A percentile compares a stretch with the other conserved stretches of the same genome.
These are phyloP conservation scores for Crossaster papposus DNA, from an alignment of 53 echinoderm and acorn worm genomes.

Conservation along the genomic window DNA sequence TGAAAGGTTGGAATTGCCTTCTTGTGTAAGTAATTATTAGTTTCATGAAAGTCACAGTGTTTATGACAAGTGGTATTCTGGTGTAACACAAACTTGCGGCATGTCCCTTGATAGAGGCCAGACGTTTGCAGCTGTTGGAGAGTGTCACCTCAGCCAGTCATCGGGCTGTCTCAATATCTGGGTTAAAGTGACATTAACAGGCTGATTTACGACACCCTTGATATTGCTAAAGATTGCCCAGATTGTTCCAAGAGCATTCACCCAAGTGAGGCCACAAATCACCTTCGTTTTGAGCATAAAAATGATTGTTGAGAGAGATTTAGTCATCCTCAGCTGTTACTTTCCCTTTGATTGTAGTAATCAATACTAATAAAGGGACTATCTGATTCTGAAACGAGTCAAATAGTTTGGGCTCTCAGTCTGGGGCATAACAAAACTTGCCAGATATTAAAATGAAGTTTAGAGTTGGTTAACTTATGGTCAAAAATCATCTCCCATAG, in stretches of 20 bases:
- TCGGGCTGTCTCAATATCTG: background rate
- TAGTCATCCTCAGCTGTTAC: background rate
- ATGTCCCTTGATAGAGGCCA: background rate
- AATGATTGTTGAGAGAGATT: background rate
- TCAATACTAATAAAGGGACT: background rate
- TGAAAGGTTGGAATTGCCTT: too few species aligned
- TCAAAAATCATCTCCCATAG: too few species aligned
- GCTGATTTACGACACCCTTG: conserved; percentile 15
- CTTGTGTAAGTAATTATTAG: background rate
- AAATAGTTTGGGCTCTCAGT: background rate
- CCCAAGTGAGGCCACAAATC: background rate
- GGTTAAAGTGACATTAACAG: conserved; percentile 34
- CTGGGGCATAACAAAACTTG: background rate
- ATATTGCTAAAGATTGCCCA: conserved; percentile 4
- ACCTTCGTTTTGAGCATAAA: background rate
- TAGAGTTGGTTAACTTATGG: too few species aligned
- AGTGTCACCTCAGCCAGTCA: background rate
- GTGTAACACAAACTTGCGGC: background rate
- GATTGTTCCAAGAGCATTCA: background rate
- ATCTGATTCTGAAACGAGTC: background rate
- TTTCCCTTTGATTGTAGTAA: background rate
- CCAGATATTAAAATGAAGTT: too few species aligned
- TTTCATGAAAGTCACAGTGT: conserved; percentile 4
- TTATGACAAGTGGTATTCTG: background rate
- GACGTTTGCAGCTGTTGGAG: background rate